Base-by-base conservation (phyloP, 1,140 invertebrate species). In the Drosophila obscura region DNA sequence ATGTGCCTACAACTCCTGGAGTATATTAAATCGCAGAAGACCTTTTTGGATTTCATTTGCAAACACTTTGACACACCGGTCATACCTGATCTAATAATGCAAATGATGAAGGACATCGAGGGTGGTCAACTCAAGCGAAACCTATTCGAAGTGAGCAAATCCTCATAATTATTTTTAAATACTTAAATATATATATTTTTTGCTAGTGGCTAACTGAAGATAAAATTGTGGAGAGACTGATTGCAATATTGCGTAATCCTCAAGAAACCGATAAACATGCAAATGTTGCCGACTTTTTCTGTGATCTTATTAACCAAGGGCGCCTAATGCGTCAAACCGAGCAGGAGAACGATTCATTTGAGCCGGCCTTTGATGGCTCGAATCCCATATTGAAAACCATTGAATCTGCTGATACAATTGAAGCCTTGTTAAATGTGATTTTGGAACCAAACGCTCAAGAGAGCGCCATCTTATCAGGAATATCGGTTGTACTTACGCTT, bases 61-160 rank as follows among this genome's bases (percentile, higher is more conserved):
- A 94, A 96, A 81, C 98, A 99, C 93, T 94, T 99, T 80, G 95
- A 97, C 79, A 98, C 97, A 35, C 99, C 97, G 15, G 97, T 98
- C 73, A 97, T 99, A 81, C 98, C 98, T 94, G 98, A 99, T 94
- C 94, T 98, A 63, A 94, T 98, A 73, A 94, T 97, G 71, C 96
- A 97, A 92, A 94, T 98, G 67, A 94, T 98, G 87, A 97, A 96
- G 48, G 95, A 96, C 92, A 95, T 98, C 46, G 96, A 97, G 91
- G 96, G 95, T 62, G 93, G 93, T 68, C 95, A 96, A 84, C 94
- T 95, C 92, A 94, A 96, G 84, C 94, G 95, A 92, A 96, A 96
- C 92, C 94, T 98, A 88, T 94, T 97, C 90, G 95, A 96, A 93
- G 97, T 98, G 93, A 94, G 93, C 11, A 0, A 6, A 56, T 55